These are phyloP conservation scores for Carposina sasakii DNA, from an alignment of 1,140 invertebrate species.

Conservation along the genomic window DNA sequence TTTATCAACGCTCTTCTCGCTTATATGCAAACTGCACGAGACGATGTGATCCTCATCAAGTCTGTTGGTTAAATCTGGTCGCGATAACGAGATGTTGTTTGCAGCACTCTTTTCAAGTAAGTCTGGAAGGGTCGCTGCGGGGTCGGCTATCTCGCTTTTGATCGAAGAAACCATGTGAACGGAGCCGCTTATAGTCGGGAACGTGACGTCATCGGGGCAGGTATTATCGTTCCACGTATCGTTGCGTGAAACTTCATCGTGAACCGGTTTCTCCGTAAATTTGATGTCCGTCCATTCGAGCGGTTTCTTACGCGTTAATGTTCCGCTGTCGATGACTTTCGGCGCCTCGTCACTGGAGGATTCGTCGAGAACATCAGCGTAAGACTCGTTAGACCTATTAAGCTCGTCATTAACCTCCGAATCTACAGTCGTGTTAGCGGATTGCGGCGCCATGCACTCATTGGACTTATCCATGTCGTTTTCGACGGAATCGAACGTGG, in stretches of 20 bases:
- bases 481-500: slow-evolving; percentile 31
- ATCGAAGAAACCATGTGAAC: slow-evolving; percentile 80
- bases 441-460: slow-evolving; percentile 52
- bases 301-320: slow-evolving; percentile 30
- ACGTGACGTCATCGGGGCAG: slow-evolving; percentile 82
- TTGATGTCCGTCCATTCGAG: slow-evolving; percentile 50
- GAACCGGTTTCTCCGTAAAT: slow-evolving; percentile 25
- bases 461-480: slow-evolving; percentile 49
- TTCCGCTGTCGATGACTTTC: slow-evolving; percentile 22
- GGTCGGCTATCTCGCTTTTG: slow-evolving; percentile 74
- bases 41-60: slow-evolving; percentile 23
- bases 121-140: slow-evolving; percentile 48
- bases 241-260: slow-evolving; percentile 31
- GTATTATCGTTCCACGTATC: slow-evolving; percentile 86
- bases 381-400: slow-evolving; percentile 65
- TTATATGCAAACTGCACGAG: slow-evolving; percentile 12
- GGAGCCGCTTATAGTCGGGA: slow-evolving; percentile 84
- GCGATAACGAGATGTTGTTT: slow-evolving; percentile 30
- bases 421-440: slow-evolving; percentile 45
- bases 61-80: slow-evolving; percentile 56
- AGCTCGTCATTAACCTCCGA: slow-evolving; percentile 48
- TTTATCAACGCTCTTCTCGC: slow-evolving; percentile 28
- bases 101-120: slow-evolving; percentile 58
- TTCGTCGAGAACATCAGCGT: slow-evolving; percentile 50
- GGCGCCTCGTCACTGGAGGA: slow-evolving; percentile 43